These are phyloP conservation scores for Lonchura striata DNA, from an alignment of 2,113 vertebrate species.

Conservation along the genomic window DNA sequence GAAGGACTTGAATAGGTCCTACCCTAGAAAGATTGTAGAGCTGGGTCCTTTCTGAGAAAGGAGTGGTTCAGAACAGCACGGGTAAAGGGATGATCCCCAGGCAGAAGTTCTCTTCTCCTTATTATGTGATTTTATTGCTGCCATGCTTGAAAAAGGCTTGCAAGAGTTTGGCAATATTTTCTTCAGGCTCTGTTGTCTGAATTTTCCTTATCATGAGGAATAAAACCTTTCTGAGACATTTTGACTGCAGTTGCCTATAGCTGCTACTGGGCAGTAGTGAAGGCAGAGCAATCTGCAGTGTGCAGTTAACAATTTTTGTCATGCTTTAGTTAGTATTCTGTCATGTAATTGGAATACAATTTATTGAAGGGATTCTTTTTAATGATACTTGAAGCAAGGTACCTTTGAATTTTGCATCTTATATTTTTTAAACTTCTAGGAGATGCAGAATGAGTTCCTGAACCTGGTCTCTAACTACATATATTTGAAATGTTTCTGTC, in stretches of 20 bases:
- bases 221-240: neutral
- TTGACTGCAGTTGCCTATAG: neutral
- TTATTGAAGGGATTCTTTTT: neutral
- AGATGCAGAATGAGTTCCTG: neutral
- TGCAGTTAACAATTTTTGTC: neutral
- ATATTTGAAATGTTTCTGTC: neutral
- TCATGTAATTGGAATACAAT: neutral
- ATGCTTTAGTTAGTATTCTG: neutral
- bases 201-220: neutral
- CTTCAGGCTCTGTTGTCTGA: neutral
- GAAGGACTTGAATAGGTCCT: neutral
- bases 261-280: neutral
- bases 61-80: neutral
- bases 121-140: neutral
- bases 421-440: neutral
- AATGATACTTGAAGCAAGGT: neutral
- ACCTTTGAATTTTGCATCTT: neutral
- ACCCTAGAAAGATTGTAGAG: neutral
- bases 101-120: neutral
- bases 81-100: neutral
- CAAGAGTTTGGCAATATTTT: neutral
- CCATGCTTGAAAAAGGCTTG: neutral
- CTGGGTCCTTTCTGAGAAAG: neutral
- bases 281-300: neutral
- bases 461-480: neutral